Conservation (phyloP, 1,140 invertebrate genomes). For the Dryas iulia region DNA sequence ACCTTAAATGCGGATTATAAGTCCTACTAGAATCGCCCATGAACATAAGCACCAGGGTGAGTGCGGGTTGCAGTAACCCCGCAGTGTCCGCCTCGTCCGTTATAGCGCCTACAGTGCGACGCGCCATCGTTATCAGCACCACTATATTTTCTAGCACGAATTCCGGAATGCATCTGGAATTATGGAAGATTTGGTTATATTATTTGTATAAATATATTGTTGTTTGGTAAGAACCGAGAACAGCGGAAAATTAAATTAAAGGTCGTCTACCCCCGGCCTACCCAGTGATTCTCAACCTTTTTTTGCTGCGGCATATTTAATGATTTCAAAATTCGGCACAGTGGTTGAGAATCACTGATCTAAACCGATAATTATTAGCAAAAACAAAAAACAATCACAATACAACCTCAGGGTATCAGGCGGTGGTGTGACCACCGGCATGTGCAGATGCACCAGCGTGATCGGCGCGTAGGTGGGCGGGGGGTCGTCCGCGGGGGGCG, state of each 20-base stretch:
- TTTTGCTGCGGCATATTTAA: no score
- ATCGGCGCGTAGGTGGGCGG: constrained; percentile 80
- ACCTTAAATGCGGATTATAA: constrained; percentile 94
- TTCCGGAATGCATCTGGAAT: constrained; percentile 90
- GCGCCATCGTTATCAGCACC: constrained; percentile 88
- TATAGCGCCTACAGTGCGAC: constrained; percentile 82
- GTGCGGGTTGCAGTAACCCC: constrained; percentile 84
- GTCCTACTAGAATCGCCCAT: constrained; percentile 90
- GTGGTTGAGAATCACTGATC: no score
- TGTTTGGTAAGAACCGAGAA: no score
- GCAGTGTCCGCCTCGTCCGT: constrained; percentile 83
- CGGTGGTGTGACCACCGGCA: constrained; percentile 84
- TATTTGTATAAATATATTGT: no score
- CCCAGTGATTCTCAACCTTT: no score
- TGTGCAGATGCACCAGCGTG: constrained; percentile 79
- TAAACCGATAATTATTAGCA: no score
- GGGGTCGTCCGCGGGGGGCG: constrained; percentile 48
- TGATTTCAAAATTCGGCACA: no score
- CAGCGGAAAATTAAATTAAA: no score
- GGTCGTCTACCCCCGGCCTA: no score
- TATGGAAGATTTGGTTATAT: background rate
- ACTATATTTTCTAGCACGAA: constrained; percentile 94
- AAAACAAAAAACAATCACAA: no score
- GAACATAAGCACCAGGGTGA: constrained; percentile 86
- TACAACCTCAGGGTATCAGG: constrained; percentile 83